phyloP scores from a whole-genome alignment of 2,797 vertebrate species.

The Pelodytes ibericus region DNA sequence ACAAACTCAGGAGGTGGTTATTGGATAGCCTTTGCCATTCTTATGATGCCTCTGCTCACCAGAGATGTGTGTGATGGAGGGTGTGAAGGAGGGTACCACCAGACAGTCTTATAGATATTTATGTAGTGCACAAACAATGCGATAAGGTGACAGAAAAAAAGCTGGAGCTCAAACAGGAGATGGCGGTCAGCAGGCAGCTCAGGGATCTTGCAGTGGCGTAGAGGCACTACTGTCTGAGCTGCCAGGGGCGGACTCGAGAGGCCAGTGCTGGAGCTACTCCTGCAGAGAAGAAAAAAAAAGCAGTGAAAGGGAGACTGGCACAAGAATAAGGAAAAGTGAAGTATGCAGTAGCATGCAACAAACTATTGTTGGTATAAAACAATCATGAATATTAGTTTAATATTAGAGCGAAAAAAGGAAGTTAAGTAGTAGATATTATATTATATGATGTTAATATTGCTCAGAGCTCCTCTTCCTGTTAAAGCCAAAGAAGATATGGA shows the following conservation, averaged over 20 bases:
- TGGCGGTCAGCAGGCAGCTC: slow-evolving; percentile 90
- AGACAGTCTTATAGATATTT: slow-evolving; percentile 99
- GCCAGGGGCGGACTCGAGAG: slow-evolving; percentile 95
- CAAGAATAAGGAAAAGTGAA: not conserved
- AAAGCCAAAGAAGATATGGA: too few species aligned
- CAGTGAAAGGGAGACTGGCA: too few species aligned
- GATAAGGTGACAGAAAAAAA: slow-evolving; percentile 95
- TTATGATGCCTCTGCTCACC: too few species aligned
- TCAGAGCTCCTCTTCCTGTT: too few species aligned
- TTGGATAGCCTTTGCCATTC: too few species aligned
- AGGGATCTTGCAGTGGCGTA: slow-evolving; percentile 95
- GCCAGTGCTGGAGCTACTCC: slow-evolving; percentile 90
- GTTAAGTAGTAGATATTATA: too few species aligned
- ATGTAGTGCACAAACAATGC: slow-evolving; percentile 97
- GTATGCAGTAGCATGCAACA: not conserved
- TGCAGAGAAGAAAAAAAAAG: slow-evolving; percentile 59
- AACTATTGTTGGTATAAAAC: too few species aligned
- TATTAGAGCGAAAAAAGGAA: too few species aligned
- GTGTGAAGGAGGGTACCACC: slow-evolving; percentile 96
- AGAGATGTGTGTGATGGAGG: slow-evolving; percentile 95
- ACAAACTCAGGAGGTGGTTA: too few species aligned
- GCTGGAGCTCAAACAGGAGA: slow-evolving; percentile 92
- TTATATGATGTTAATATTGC: too few species aligned
- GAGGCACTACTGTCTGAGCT: slow-evolving; percentile 89
- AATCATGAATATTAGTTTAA: too few species aligned